Conservation (phyloP, 2,888 invertebrate species). For the Slavum lentiscoides region DNA sequence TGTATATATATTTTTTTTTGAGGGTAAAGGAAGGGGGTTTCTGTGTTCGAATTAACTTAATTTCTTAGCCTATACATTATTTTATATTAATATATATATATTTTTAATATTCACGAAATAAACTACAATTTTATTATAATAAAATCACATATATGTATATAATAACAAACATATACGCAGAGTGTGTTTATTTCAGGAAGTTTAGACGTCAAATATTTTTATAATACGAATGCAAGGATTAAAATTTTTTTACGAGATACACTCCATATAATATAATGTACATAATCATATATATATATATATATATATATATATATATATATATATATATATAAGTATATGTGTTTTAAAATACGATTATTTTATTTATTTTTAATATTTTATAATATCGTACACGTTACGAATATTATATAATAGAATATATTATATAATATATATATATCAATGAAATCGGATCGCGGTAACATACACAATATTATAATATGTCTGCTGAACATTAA, state of each 20-base stretch:
- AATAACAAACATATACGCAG: background rate
- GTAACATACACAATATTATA: background rate
- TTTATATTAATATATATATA: background rate
- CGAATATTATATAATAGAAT: background rate
- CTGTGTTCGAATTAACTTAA: too few relatives aligned
- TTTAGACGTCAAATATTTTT: too few relatives aligned
- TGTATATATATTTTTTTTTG: background rate
- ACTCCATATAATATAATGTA: too few relatives aligned
- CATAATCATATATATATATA: too few relatives aligned
- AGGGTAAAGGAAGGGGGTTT: too few relatives aligned
- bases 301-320: too few relatives aligned
- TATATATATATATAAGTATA: background rate
- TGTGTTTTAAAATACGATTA: background rate
- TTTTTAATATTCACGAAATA: conserved; percentile 20
- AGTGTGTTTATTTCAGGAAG: background rate
- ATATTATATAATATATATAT: background rate
- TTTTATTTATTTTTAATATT: background rate
- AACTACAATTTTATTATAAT: conserved; percentile 31
- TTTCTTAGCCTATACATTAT: background rate
- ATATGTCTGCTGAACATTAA: too few relatives aligned
- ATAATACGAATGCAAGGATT: too few relatives aligned
- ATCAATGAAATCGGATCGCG: background rate
- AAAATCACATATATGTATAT: background rate
- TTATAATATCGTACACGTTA: background rate
- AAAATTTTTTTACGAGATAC: too few relatives aligned